phyloP scores from a whole-genome alignment of 2,797 vertebrate genomes.

The Tiaroga cobitis region DNA sequence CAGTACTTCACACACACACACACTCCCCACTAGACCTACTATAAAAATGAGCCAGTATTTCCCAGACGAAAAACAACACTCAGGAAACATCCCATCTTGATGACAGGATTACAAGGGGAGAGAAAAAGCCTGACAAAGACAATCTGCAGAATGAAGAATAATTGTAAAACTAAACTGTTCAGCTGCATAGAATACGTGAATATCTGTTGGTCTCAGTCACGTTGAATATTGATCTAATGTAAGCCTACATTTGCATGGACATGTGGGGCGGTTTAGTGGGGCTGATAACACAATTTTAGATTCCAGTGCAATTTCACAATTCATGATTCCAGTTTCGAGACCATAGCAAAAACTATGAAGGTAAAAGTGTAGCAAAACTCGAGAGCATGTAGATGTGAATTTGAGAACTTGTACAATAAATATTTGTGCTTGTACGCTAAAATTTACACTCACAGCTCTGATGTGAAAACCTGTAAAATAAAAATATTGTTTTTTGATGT shows the following conservation, averaged over 20 bases:
- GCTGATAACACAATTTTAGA: background rate
- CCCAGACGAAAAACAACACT: slow-evolving; percentile 10
- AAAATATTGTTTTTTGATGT: too few relatives aligned
- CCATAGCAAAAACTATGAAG: too few relatives aligned
- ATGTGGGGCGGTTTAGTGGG: background rate
- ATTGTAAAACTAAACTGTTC: slow-evolving; percentile 70
- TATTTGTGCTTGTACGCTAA: too few relatives aligned
- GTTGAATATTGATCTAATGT: slow-evolving; percentile 64
- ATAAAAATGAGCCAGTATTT: slow-evolving; percentile 28
- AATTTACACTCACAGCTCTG: too few relatives aligned
- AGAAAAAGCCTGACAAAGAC: slow-evolving; percentile 64
- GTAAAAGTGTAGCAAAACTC: too few relatives aligned
- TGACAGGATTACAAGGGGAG: slow-evolving; percentile 62
- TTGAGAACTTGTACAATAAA: too few relatives aligned
- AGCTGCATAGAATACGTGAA: slow-evolving; percentile 73
- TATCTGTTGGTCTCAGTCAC: slow-evolving; percentile 64
- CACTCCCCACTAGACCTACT: slow-evolving; percentile 1
- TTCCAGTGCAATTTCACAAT: background rate
- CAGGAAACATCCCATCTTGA: slow-evolving; percentile 62
- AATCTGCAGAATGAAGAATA: slow-evolving; percentile 53
- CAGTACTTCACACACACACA: background rate
- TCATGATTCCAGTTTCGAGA: background rate
- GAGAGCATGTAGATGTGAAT: too few relatives aligned
- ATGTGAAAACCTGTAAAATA: too few relatives aligned
- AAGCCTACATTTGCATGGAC: slow-evolving; percentile 40